Base-by-base conservation (phyloP, 2,113 vertebrate species). In the Channa argus region DNA sequence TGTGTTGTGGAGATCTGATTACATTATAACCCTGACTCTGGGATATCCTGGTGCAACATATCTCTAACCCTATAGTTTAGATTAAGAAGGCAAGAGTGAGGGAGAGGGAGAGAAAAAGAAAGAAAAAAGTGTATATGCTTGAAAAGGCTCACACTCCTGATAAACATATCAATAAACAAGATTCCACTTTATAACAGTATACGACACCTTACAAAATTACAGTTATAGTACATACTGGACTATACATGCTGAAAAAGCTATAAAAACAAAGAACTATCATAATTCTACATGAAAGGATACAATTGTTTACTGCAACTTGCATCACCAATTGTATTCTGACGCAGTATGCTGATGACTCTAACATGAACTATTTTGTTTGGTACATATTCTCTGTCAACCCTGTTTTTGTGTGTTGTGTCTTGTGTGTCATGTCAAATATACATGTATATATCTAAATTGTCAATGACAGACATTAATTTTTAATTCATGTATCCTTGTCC, bases 91-190 rank as follows among this genome's bases (percentile, higher is more conserved):
- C 37, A 53, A 73, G 38, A 52, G 59, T 50, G 9, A 67, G 39
- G 46, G 44, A 55, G 41, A 4, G 3, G 39, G 14, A 9, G 7
- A 37, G n/a, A 64, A 4, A 52, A 51, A 66, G 37, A 6, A 6
- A 44, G 67, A 60, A 15, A 50, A 34, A 71, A 47, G 10, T 63
- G 47, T 13, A 37, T 63, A 45, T 39, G 5, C 66, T 78, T 53
- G 34, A 66, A 74, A 76, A 51, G 41, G 45, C 3, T 69, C 38
- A 5, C 56, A 24, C 59, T 74, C 2, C 9, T 67, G 12, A 41
- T 49, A 64, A 80, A 59, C 61, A 79, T 75, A 81, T 77, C 44
- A 65, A 58, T 78, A 64, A 78, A 80, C 61, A 71, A 3, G 52
- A 56, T 41, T 71, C 36, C 39, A 58, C 3, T 59, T 7, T n/a